Percentiles rank a stretch among this genome's conserved stretches.
Evolutionary conservation across 2,113 vertebrate genomes (phyloP).

Genomic region (Tricholaema leucomelas): DNA sequence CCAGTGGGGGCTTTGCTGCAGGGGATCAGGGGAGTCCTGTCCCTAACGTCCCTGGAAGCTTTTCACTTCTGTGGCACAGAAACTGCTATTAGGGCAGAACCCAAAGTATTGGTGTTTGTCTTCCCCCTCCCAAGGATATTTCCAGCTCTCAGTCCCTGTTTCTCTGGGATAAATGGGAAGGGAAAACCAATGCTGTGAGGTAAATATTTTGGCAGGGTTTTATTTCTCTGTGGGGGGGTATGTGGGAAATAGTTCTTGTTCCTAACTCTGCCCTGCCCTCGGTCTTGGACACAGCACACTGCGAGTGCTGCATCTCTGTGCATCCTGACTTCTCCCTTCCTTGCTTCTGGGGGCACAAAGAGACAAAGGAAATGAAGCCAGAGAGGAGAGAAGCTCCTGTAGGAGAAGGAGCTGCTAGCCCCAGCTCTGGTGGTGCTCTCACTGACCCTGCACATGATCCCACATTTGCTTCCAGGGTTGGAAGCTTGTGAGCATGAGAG

Average conservation of each 20-base stretch:
- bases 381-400: neutral
- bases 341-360: neutral
- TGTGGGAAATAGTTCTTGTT: neutral
- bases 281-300: neutral
- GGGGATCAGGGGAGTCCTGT: neutral
- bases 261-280: neutral
- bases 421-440: neutral
- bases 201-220: neutral
- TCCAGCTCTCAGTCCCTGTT: neutral
- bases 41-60: neutral
- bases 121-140: neutral
- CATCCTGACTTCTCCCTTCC: neutral
- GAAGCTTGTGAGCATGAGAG: neutral
- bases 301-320: neutral
- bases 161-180: neutral
- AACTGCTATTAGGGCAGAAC: neutral
- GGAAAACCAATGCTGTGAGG: neutral
- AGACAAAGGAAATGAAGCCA: neutral
- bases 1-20: neutral
- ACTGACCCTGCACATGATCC: neutral
- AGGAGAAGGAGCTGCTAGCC: neutral
- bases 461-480: accelerated
- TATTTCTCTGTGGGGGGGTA: neutral
- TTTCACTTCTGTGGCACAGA: neutral
- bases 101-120: neutral